phyloP scores from a whole-genome alignment of 2,113 vertebrate genomes.

The Hyperopisus bebe region DNA sequence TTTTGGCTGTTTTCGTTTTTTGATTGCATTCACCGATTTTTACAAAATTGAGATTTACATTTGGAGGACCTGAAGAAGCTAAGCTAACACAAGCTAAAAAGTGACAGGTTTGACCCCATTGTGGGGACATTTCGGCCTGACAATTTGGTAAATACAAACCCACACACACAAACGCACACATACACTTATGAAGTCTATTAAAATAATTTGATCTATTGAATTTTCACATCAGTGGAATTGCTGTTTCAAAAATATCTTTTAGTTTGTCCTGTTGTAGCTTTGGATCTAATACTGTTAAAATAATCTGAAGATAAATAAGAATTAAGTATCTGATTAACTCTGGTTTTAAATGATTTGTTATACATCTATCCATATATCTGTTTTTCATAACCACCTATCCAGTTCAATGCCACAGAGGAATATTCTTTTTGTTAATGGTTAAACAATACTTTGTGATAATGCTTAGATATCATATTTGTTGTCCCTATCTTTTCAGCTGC shows the following conservation, averaged over 20 bases:
- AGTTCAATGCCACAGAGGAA: not conserved
- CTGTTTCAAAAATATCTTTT: slow-evolving; percentile 19
- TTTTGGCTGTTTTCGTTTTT: not conserved
- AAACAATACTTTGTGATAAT: not conserved
- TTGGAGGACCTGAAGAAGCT: not conserved
- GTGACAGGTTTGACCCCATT: not conserved
- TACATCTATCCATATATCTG: not conserved
- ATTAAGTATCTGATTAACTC: not conserved
- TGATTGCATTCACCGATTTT: not conserved
- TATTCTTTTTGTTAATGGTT: not conserved
- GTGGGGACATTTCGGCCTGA: not conserved
- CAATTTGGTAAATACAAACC: not conserved
- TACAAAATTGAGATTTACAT: not conserved
- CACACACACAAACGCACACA: slow-evolving; percentile 24
- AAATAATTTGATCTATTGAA: slow-evolving; percentile 23
- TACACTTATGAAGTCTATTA: slow-evolving; percentile 17
- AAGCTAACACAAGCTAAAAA: not conserved
- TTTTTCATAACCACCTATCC: not conserved
- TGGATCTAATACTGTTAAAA: not conserved
- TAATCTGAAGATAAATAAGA: not conserved
- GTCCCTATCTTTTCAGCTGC: not conserved
- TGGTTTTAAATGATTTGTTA: not conserved
- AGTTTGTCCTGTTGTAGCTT: not conserved
- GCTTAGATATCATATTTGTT: not conserved
- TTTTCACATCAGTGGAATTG: slow-evolving; percentile 26